Percentiles rank a stretch among this genome's conserved stretches.
Evolutionary conservation across 2,797 vertebrate species (phyloP).

Genomic region (Pipistrellus kuhlii): DNA sequence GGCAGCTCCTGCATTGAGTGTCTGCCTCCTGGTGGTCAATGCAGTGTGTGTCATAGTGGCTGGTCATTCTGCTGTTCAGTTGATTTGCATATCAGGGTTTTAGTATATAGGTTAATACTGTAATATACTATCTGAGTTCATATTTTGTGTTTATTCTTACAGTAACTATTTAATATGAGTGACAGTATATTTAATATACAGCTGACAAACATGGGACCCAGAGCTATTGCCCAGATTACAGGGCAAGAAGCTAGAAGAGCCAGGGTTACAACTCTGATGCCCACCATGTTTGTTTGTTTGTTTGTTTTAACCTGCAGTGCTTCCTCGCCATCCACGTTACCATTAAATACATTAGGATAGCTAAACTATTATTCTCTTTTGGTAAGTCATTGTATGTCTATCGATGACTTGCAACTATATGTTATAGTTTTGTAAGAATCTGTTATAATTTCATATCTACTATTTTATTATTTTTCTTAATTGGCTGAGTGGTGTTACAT

Average conservation of each 20-base stretch:
- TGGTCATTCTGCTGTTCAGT: too few relatives aligned
- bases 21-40: too few relatives aligned
- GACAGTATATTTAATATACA: neutral
- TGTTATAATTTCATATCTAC: neutral
- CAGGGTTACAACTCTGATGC: neutral
- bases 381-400: neutral
- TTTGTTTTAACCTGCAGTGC: neutral
- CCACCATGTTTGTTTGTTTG: too few relatives aligned
- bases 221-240: neutral
- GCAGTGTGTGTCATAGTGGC: too few relatives aligned
- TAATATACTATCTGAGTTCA: neutral
- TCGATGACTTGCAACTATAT: neutral
- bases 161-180: neutral
- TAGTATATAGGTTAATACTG: neutral
- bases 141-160: neutral
- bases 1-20: too few relatives aligned
- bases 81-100: too few relatives aligned
- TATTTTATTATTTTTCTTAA: conserved; percentile 7
- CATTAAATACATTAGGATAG: neutral
- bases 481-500: neutral
- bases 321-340: neutral
- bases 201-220: neutral
- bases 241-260: neutral
- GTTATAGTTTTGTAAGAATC: neutral
- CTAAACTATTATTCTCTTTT: neutral